These are phyloP conservation scores for Xiphophorus couchianus DNA, from an alignment of 2,113 vertebrate genomes.

Conservation along the genomic window DNA sequence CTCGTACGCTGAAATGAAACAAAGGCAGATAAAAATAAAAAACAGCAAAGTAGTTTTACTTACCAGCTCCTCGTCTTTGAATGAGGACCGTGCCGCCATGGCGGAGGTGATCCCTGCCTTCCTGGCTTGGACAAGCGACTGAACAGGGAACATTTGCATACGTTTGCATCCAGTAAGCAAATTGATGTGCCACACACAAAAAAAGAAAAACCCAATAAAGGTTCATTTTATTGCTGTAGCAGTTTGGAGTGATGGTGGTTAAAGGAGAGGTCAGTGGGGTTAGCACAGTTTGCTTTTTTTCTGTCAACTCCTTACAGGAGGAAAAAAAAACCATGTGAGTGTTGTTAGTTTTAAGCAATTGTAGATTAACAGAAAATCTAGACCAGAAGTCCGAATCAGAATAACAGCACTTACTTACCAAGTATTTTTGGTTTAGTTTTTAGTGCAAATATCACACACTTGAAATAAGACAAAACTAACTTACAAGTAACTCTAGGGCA, in stretches of 20 bases:
- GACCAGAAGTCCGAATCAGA: background rate
- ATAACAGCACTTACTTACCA: background rate
- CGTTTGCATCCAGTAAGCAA: constrained; percentile 1
- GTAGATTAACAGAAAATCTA: constrained; percentile 4
- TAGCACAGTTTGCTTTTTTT: constrained; percentile 8
- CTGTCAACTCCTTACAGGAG: constrained; percentile 17
- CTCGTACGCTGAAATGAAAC: no score
- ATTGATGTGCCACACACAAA: constrained; percentile 37
- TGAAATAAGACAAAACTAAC: no score
- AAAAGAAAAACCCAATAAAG: constrained; percentile 28
- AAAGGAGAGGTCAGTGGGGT: constrained; percentile 39
- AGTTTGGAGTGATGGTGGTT: constrained; percentile 11
- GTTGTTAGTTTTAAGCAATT: constrained; percentile 34
- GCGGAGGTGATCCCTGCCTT: constrained; percentile 96
- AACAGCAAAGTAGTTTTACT: constrained; percentile 55
- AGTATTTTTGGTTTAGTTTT: no score
- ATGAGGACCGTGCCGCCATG: constrained; percentile 94
- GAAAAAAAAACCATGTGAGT: constrained; percentile 36
- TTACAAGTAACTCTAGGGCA: no score
- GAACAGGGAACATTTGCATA: constrained; percentile 34
- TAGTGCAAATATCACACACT: no score
- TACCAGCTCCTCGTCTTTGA: constrained; percentile 98
- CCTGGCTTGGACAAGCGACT: constrained; percentile 97
- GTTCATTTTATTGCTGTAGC: constrained; percentile 9
- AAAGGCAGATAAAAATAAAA: background rate